Evolutionary conservation across 2,113 vertebrate genomes (phyloP), one percentile per base, ranked within the genome.

Genomic region (Takifugu flavidus): DNA sequence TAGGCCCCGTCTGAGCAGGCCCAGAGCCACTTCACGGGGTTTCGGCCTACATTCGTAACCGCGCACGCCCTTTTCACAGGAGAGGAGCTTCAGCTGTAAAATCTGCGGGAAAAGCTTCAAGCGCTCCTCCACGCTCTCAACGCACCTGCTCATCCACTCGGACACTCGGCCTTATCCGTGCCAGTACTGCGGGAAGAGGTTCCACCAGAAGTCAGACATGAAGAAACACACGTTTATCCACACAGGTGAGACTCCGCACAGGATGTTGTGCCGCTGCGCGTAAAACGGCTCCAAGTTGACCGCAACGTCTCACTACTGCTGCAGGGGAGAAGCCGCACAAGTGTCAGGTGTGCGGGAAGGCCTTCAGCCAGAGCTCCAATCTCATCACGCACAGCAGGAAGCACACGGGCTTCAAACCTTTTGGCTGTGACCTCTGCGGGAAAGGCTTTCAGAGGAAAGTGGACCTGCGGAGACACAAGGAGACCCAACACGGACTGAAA

Each of bases 181-280:
- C 72, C 95, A 96, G 87, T 99, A 96, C 90, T 99, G 97, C 64
- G 97, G 97, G 71, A 99, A 99, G 86, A 90, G 97, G 64, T 99
- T 99, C 87, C 96, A 99, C 80, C 96, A 99, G 83, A 99, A 99
- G 87, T 99, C 96, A 8, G 96, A 99, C 86, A 99, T 99, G 97
- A 99, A 99, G 83, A 98, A 99, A 56, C 97, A 99, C 86, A 99
- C 97, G 20, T 99, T 98, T 76, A 98, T 98, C 75, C 97, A 99
- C 86, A 99, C 97, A 74, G 97, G 97, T 99, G 63, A 83, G 72
- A 43, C 3, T 6, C 4, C 34, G 34, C 34, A 39, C 34, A 10
- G 34, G 34, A 39, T 39, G 1, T 2, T 39, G 34, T 39, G 34
- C 34, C 34, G 34, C 54, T 15, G 44, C 52, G 47, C 31, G 45